These are phyloP conservation scores for Dolichoris vasculosae DNA, from an alignment of 1,140 invertebrate species.

Conservation along the genomic window DNA sequence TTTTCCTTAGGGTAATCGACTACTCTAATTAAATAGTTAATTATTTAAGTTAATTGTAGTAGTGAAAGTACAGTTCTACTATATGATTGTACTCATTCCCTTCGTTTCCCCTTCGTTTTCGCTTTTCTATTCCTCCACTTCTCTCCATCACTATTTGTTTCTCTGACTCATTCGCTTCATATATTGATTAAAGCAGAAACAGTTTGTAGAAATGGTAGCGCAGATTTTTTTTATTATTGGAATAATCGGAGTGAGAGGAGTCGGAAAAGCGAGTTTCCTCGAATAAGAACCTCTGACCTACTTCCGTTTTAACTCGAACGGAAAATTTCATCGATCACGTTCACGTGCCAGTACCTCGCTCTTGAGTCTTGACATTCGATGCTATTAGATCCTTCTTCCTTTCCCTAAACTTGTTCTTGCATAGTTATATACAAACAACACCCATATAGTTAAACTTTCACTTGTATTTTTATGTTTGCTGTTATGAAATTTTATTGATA, in stretches of 20 bases:
- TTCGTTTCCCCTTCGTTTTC: neutral
- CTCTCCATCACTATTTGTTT: neutral
- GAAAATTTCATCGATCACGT: slow-evolving; percentile 48
- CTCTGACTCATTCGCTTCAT: neutral
- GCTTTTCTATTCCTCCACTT: neutral
- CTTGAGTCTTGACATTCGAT: slow-evolving; percentile 52
- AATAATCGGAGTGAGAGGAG: neutral
- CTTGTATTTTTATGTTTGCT: no score
- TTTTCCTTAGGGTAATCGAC: neutral
- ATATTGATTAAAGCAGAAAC: neutral
- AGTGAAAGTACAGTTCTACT: neutral
- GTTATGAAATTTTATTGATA: no score
- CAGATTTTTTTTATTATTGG: neutral
- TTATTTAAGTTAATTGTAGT: neutral
- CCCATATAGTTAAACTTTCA: no score
- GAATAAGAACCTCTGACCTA: slow-evolving; percentile 52
- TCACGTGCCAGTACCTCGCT: slow-evolving; percentile 23
- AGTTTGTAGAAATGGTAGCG: neutral
- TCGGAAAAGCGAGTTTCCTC: slow-evolving; percentile 34
- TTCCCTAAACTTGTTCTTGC: neutral
- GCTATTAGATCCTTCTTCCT: slow-evolving; percentile 23
- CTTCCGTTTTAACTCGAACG: slow-evolving; percentile 50
- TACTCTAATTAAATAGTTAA: neutral
- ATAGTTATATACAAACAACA: no score
- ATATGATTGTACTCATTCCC: neutral